A percentile compares a stretch with the other conserved stretches of the same genome.
Evolutionary conservation across 2,113 vertebrate species (phyloP).

Genomic region (Rhinogobius similis): DNA sequence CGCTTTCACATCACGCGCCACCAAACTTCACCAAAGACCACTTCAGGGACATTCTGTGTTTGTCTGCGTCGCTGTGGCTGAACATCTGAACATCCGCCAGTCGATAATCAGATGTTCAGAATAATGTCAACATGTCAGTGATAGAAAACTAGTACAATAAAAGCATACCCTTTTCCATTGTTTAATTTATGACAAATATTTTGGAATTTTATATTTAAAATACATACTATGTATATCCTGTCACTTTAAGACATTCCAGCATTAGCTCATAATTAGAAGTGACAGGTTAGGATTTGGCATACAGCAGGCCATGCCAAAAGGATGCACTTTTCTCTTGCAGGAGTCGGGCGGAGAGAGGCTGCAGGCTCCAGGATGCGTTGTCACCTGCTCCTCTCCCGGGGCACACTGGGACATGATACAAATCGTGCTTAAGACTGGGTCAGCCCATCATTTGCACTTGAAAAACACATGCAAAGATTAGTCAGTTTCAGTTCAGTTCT

Average conservation of each 20-base stretch:
- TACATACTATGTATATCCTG: conserved; percentile 73
- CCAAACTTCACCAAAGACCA: conserved; percentile 40
- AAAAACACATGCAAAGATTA: conserved; percentile 79
- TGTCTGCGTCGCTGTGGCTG: conserved; percentile 15
- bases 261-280: conserved; percentile 76
- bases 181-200: conserved; percentile 57
- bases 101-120: conserved; percentile 35
- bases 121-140: conserved; percentile 59
- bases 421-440: conserved; percentile 68
- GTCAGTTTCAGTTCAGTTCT: conserved; percentile 49
- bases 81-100: conserved; percentile 34
- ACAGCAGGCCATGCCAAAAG: conserved; percentile 78
- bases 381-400: conserved; percentile 42
- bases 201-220: conserved; percentile 66
- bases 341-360: conserved; percentile 15
- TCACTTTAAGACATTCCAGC: conserved; percentile 79
- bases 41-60: conserved; percentile 57
- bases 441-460: conserved; percentile 69
- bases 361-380: conserved; percentile 57
- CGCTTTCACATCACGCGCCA: conserved; percentile 26
- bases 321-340: conserved; percentile 73
- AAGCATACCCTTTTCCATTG: conserved; percentile 73
- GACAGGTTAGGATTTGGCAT: conserved; percentile 76
- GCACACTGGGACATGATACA: conserved; percentile 36
- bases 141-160: conserved; percentile 80